Percentiles rank a stretch among this genome's conserved stretches.
Conservation (phyloP, 53 echinoderm and acorn worm species). For the Zoroaster sp. region DNA sequence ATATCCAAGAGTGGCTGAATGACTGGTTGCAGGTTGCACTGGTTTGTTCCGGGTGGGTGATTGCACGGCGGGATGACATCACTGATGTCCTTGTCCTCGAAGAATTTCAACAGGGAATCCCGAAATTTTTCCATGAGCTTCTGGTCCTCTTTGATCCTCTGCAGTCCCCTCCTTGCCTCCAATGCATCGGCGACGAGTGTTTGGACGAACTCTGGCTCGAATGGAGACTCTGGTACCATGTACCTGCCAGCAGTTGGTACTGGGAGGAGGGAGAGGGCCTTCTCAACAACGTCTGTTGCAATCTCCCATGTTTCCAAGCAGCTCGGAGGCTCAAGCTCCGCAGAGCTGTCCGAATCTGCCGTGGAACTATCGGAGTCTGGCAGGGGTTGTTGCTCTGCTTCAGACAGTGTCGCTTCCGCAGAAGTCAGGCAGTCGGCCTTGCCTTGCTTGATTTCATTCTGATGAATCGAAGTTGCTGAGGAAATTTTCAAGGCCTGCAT, state of each 20-base stretch:
- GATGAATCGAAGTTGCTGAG: not conserved
- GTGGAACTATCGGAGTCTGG: not conserved
- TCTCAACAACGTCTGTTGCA: conserved; percentile 39
- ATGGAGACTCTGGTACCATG: conserved; percentile 13
- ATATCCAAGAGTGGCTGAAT: conserved; percentile 33
- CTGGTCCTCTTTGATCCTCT: conserved; percentile 9
- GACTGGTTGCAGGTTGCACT: conserved; percentile 44
- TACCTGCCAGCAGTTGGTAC: conserved; percentile 2
- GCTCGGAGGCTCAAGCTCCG: conserved; percentile 19
- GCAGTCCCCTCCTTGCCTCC: conserved; percentile 40
- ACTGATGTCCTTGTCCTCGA: conserved; percentile 14
- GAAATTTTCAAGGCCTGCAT: conserved; percentile 13
- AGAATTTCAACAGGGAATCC: conserved; percentile 39
- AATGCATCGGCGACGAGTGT: conserved; percentile 22
- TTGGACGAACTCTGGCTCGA: conserved; percentile 45
- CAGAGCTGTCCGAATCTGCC: not conserved
- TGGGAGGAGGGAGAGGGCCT: conserved; percentile 40
- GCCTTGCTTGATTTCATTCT: not conserved
- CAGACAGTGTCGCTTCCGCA: not conserved
- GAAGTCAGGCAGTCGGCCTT: not conserved
- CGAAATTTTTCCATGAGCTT: conserved; percentile 26
- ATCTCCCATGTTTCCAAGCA: conserved; percentile 41
- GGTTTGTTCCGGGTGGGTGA: conserved; percentile 14
- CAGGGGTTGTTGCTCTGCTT: not conserved
- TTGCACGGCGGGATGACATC: conserved; percentile 26